Base-by-base conservation (phyloP, 2,113 vertebrate genomes). In the Pelecanus crispus region DNA sequence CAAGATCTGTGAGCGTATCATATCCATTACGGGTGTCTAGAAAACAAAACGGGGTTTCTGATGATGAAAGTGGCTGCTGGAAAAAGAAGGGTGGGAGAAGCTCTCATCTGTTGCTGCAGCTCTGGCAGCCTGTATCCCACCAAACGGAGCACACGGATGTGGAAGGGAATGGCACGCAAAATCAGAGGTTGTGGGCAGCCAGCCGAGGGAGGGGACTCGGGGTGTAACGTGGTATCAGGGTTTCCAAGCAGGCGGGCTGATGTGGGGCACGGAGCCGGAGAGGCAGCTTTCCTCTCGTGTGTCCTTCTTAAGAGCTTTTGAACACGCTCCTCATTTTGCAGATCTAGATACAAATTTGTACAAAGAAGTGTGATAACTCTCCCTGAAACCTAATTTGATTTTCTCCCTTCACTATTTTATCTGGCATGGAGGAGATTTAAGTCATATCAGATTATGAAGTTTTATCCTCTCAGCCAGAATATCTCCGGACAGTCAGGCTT, bases 361-460 rank as follows among this genome's bases (percentile, higher is more conserved):
- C 86, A 91, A 81, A 95, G 86, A 67, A 84, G 86, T 61, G 90
- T 47, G 91, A 84, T 95, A 91, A 94, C 44, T 90, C 85, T 70
- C 65, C 47, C 92, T 92, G 92, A 95, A 94, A 93, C 93, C 90
- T 55, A 81, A 88, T 90, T 90, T 94, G 93, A 92, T 96, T 93
- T 96, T 90, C 88, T 94, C 81, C 83, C 71, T 84, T 79, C 0
- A 0, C 83, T 94, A 49, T 94, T 77, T 92, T 92, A 95, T 88
- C 93, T 87, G 89, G 74, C 81, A 36, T 10, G 32, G 77, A 91
- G 78, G 94, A 94, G 84, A 92, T 89, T 91, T n/a, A 82, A 95
- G 62, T 80, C 91, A 62, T 26, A 80, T 34, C 91, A 89, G 88
- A 92, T 94, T 94, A 93, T 17, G 74, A 67, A 73, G 70, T 81